Evolutionary conservation across 2,888 invertebrate species (phyloP).

Genomic region (Operophtera brumata): DNA sequence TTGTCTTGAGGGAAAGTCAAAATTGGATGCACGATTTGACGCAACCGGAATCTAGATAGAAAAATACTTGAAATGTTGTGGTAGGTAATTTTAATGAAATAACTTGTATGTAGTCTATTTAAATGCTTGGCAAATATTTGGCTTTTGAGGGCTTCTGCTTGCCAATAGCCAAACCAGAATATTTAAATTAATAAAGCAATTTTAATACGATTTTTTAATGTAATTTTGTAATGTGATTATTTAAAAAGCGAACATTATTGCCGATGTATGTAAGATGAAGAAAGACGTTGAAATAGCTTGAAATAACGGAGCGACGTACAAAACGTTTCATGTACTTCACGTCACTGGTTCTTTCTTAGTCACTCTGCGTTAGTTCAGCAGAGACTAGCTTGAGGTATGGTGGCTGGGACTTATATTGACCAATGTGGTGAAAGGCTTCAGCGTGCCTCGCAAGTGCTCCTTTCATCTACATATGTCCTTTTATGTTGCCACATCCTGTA

Average conservation of each 20-base stretch:
- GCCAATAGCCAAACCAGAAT: background rate
- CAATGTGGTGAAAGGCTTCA: too few species aligned
- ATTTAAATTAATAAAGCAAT: background rate
- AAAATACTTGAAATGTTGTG: conserved; percentile 16
- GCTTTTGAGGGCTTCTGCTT: background rate
- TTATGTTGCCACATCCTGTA: too few species aligned
- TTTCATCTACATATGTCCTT: too few species aligned
- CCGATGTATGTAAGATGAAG: background rate
- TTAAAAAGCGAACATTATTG: background rate
- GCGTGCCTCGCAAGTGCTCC: too few species aligned
- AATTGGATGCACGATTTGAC: background rate
- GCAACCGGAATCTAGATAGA: conserved; percentile 1
- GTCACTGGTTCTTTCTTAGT: too few species aligned
- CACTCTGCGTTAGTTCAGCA: too few species aligned
- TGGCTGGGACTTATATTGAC: too few species aligned
- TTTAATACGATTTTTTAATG: background rate
- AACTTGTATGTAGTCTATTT: background rate
- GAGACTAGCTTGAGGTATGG: too few species aligned
- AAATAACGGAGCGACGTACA: background rate
- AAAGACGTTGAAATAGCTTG: background rate
- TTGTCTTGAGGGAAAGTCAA: too few species aligned
- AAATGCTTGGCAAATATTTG: background rate
- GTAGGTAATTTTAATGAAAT: conserved; percentile 2
- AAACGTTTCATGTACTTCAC: background rate
- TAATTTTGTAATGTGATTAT: background rate